phyloP scores from a whole-genome alignment of 2,797 vertebrate genomes.

The Hypotaenidia okinawae region DNA sequence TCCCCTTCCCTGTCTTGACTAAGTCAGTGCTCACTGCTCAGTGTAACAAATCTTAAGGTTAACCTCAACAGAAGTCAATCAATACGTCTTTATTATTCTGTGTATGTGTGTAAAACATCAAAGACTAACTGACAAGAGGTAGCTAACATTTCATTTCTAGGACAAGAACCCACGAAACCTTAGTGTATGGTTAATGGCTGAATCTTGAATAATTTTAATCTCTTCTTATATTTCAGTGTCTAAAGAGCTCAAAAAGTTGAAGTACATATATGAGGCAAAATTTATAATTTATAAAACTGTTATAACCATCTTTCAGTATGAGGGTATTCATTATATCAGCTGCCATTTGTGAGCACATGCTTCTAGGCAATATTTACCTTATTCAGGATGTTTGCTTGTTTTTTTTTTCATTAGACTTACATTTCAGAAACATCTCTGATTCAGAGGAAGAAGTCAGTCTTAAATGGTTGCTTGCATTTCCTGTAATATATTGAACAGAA shows the following conservation, averaged over 20 bases:
- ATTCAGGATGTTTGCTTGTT: neutral
- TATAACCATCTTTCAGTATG: neutral
- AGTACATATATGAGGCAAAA: neutral
- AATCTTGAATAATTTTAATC: constrained; percentile 31
- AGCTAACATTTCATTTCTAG: constrained; percentile 56
- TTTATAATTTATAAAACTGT: neutral
- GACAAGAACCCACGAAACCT: constrained; percentile 6
- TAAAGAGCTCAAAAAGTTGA: neutral
- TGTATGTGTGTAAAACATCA: constrained; percentile 53
- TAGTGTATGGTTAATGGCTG: neutral
- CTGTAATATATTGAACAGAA: neutral
- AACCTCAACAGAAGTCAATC: constrained; percentile 64
- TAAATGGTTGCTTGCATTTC: neutral
- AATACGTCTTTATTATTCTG: constrained; percentile 67
- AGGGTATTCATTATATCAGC: neutral
- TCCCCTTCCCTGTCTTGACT: constrained; percentile 13
- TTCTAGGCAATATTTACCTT: constrained; percentile 13
- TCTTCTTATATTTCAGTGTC: neutral
- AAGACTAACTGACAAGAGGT: constrained; percentile 54
- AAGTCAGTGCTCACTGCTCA: constrained; percentile 25
- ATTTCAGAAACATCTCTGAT: neutral
- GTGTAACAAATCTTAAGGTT: constrained; percentile 66
- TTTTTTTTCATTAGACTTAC: constrained; percentile 4
- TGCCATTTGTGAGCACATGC: neutral
- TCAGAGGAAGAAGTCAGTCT: constrained; percentile 13